Percentiles rank a stretch among this genome's conserved stretches.
phyloP scores from a whole-genome alignment of 2,888 invertebrate species.

The Dyspetes luteomarginatus region DNA sequence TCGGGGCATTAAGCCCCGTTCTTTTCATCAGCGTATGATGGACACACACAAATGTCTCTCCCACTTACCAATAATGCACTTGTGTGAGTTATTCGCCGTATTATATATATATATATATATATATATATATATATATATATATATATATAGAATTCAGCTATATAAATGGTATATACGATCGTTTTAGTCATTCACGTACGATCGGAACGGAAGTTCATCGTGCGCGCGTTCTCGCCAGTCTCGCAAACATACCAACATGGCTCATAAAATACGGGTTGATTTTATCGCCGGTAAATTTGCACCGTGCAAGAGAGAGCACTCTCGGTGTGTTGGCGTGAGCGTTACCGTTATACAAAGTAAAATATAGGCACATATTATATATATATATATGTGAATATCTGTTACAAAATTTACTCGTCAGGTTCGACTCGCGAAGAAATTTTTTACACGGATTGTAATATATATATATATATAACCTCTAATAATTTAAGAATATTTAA shows the following conservation, averaged over 20 bases:
- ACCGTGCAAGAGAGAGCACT: conserved; percentile 66
- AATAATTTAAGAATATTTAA: too few relatives aligned
- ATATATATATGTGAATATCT: too few relatives aligned
- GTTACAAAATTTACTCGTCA: conserved; percentile 15
- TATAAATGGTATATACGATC: conserved; percentile 37
- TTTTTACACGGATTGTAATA: too few relatives aligned
- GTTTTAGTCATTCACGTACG: conserved; percentile 59
- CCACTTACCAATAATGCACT: background rate
- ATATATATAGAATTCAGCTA: too few relatives aligned
- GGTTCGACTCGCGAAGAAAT: background rate
- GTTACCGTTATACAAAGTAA: conserved; percentile 42
- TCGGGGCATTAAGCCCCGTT: background rate
- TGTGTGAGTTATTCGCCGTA: background rate
- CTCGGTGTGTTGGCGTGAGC: conserved; percentile 34
- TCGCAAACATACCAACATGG: conserved; percentile 72
- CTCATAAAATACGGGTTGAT: conserved; percentile 78
- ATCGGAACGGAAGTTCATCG: conserved; percentile 63
- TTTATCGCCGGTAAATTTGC: conserved; percentile 80
- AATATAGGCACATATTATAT: conserved; percentile 44
- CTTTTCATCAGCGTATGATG: background rate
- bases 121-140: too few relatives aligned
- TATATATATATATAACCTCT: too few relatives aligned
- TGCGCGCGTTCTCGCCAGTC: conserved; percentile 60
- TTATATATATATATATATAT: conserved; percentile 14
- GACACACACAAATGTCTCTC: background rate